Conservation (phyloP, 1,140 invertebrate species). For the Trichogramma pretiosum region DNA sequence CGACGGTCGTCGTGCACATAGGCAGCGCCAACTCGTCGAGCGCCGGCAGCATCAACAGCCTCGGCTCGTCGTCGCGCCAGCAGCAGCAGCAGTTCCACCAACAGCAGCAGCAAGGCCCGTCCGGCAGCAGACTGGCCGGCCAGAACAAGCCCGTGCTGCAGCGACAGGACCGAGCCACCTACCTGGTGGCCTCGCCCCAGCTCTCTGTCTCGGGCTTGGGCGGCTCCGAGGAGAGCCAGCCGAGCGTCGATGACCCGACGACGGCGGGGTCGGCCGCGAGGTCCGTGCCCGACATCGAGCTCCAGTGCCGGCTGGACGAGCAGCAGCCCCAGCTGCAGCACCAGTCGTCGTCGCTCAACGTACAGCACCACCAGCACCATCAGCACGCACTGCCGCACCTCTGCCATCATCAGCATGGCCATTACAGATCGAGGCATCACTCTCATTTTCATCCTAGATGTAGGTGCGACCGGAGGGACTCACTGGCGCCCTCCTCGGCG, state of each 20-base stretch:
- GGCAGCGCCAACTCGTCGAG: constrained; percentile 25
- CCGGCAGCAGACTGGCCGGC: background rate
- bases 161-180: constrained; percentile 72
- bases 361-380: constrained; percentile 42
- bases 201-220: constrained; percentile 62
- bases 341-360: too few species aligned
- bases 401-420: constrained; percentile 17
- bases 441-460: constrained; percentile 42
- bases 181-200: constrained; percentile 62
- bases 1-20: constrained; percentile 9
- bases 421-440: constrained; percentile 35
- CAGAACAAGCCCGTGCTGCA: constrained; percentile 64
- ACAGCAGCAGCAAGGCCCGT: constrained; percentile 12
- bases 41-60: background rate
- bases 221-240: constrained; percentile 68
- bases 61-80: constrained; percentile 25
- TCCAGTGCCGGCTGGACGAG: constrained; percentile 61
- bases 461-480: constrained; percentile 63
- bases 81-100: constrained; percentile 20
- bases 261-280: too few species aligned
- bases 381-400: constrained; percentile 46
- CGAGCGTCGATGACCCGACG: constrained; percentile 52
- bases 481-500: constrained; percentile 64
- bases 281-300: constrained; percentile 80
- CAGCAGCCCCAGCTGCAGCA: constrained; percentile 38